A percentile compares a stretch with the other conserved stretches of the same genome.
These are phyloP conservation scores for Sylvilagus floridanus DNA, from an alignment of 2,797 vertebrate genomes.

Conservation along the genomic window DNA sequence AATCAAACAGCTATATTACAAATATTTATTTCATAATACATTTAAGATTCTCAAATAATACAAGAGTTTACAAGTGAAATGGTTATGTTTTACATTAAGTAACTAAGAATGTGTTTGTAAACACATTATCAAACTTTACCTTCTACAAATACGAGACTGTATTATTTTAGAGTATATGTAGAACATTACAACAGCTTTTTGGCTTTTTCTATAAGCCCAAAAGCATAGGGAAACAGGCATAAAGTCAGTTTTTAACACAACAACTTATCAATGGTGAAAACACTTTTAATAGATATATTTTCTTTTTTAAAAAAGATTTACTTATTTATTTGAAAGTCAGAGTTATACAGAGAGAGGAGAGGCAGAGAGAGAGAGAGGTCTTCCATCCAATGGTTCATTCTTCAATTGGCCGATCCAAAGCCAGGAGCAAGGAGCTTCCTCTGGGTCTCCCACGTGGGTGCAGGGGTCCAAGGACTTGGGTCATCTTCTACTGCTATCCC, in stretches of 20 bases:
- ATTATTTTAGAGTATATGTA: not conserved
- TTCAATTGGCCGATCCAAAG: too few species aligned
- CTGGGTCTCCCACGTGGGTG: too few species aligned
- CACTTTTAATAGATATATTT: slow-evolving; percentile 58
- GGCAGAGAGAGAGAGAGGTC: too few species aligned
- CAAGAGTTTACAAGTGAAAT: not conserved
- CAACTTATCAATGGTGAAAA: slow-evolving; percentile 47
- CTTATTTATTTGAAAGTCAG: too few species aligned
- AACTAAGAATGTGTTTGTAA: not conserved
- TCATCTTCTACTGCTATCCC: too few species aligned
- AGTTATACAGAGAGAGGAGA: too few species aligned
- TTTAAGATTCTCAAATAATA: slow-evolving; percentile 1
- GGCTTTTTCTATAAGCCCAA: not conserved
- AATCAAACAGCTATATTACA: not conserved
- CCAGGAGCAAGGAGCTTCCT: too few species aligned
- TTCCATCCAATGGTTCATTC: too few species aligned
- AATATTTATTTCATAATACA: slow-evolving; percentile 1
- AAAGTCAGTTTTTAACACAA: slow-evolving; percentile 35
- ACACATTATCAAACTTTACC: not conserved
- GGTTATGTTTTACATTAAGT: not conserved
- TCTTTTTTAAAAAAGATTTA: not conserved
- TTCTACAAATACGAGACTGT: not conserved
- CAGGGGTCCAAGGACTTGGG: too few species aligned
- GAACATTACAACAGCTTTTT: not conserved
- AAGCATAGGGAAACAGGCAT: not conserved